Conservation (phyloP, 2,888 invertebrate genomes). For the Aphodius granarius region DNA sequence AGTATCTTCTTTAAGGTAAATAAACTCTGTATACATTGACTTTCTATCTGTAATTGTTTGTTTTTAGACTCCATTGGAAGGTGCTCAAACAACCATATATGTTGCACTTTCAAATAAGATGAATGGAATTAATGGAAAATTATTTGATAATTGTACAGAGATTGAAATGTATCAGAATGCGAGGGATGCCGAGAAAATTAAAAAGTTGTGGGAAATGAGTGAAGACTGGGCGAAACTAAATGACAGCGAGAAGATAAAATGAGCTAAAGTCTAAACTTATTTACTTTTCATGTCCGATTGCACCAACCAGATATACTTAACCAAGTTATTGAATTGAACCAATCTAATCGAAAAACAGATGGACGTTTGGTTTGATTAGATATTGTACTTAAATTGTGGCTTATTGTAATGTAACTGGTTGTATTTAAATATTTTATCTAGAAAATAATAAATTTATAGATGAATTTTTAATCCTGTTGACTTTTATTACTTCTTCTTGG, state of each 20-base stretch:
- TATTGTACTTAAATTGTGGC: too few species aligned
- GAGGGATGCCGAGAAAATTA: conserved; percentile 68
- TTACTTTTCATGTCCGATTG: too few species aligned
- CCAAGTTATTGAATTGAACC: too few species aligned
- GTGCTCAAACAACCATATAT: conserved; percentile 79
- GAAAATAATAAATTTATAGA: too few species aligned
- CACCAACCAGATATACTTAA: too few species aligned
- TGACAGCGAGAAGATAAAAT: conserved; percentile 18
- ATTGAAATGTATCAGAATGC: conserved; percentile 60
- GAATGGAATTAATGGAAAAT: conserved; percentile 71
- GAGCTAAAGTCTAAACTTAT: neutral
- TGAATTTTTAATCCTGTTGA: too few species aligned
- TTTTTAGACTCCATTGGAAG: conserved; percentile 72
- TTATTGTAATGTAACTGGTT: too few species aligned
- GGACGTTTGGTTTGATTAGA: too few species aligned
- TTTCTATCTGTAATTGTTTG: neutral
- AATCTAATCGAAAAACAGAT: too few species aligned
- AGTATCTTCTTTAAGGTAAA: conserved; percentile 23
- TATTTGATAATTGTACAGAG: conserved; percentile 78
- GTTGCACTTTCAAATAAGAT: conserved; percentile 75
- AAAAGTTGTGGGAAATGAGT: conserved; percentile 82
- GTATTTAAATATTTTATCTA: too few species aligned
- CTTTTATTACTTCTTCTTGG: too few species aligned
- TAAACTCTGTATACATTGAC: neutral
- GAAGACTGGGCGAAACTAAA: conserved; percentile 58